A percentile compares a stretch with the other conserved stretches of the same genome.
Evolutionary conservation across 2,888 invertebrate genomes (phyloP).

Genomic region (Drosophila diplacantha): DNA sequence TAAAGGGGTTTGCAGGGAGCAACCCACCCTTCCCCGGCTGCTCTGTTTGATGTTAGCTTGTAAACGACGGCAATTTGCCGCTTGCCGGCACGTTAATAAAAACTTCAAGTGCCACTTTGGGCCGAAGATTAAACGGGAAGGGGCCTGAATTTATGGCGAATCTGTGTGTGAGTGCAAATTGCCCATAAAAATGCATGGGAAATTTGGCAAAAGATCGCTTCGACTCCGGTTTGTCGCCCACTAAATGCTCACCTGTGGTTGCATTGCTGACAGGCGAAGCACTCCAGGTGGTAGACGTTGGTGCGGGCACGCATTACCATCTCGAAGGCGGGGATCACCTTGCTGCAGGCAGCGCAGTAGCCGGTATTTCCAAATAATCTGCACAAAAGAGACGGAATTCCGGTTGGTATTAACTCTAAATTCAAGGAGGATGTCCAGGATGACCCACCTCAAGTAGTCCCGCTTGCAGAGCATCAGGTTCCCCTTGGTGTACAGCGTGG

Average conservation of each 20-base stretch:
- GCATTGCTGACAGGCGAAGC: constrained; percentile 99
- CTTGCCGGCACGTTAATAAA: constrained; percentile 68
- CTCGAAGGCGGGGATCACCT: constrained; percentile 98
- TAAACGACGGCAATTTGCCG: constrained; percentile 65
- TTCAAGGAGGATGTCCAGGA: background rate
- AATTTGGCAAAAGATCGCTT: constrained; percentile 1
- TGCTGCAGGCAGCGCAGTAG: constrained; percentile 97
- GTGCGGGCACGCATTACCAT: constrained; percentile 99
- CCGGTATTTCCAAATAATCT: constrained; percentile 97
- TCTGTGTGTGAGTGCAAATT: constrained; percentile 43
- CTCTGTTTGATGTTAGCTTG: constrained; percentile 36
- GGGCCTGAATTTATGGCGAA: constrained; percentile 45
- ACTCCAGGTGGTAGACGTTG: constrained; percentile 98
- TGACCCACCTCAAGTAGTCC: constrained; percentile 91
- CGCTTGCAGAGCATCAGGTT: constrained; percentile 96
- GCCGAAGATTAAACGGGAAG: constrained; percentile 73
- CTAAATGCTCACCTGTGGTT: constrained; percentile 91
- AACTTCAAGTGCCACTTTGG: constrained; percentile 74
- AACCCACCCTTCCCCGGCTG: background rate
- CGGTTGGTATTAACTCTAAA: background rate
- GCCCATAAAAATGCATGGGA: constrained; percentile 58
- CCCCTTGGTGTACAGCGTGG: constrained; percentile 95
- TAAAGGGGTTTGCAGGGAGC: constrained; percentile 51
- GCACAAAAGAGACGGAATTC: constrained; percentile 26
- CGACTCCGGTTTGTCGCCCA: background rate